Conservation (phyloP, 2,888 invertebrate genomes). For the Ferdinandea cuprea region DNA sequence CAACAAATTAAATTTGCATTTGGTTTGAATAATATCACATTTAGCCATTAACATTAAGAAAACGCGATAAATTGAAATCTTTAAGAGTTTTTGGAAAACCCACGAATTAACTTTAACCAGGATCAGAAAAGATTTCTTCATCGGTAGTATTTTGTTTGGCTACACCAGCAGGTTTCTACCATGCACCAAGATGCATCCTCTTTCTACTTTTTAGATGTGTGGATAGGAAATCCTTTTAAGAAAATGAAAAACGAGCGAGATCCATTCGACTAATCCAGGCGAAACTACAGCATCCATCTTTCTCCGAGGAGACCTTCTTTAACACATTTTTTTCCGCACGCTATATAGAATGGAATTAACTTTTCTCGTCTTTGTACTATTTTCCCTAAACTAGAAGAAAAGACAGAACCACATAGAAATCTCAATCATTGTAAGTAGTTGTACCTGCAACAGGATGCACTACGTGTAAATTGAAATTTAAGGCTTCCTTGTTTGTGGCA, state of each 20-base stretch:
- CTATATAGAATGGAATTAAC: constrained; percentile 5
- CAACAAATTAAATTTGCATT: too few species aligned
- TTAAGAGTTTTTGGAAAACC: too few species aligned
- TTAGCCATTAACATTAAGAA: too few species aligned
- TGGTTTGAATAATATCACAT: too few species aligned
- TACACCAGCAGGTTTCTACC: too few species aligned
- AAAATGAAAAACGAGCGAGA: constrained; percentile 31
- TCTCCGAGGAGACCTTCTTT: not conserved
- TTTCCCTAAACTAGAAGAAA: not conserved
- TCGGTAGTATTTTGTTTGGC: too few species aligned
- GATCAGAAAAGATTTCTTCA: too few species aligned
- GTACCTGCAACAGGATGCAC: constrained; percentile 10
- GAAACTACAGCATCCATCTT: constrained; percentile 15
- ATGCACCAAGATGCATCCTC: too few species aligned
- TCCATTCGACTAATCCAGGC: constrained; percentile 19
- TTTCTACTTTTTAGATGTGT: too few species aligned
- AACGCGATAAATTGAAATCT: too few species aligned
- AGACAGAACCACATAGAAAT: constrained; percentile 14
- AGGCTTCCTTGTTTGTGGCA: not conserved
- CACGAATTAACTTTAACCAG: too few species aligned
- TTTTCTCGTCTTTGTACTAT: not conserved
- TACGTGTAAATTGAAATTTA: constrained; percentile 22
- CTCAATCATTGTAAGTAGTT: constrained; percentile 61
- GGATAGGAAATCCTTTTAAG: constrained; percentile 32
- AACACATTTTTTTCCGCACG: not conserved